These are phyloP conservation scores for Tyria jacobaeae DNA, from an alignment of 2,888 invertebrate species.

Conservation along the genomic window DNA sequence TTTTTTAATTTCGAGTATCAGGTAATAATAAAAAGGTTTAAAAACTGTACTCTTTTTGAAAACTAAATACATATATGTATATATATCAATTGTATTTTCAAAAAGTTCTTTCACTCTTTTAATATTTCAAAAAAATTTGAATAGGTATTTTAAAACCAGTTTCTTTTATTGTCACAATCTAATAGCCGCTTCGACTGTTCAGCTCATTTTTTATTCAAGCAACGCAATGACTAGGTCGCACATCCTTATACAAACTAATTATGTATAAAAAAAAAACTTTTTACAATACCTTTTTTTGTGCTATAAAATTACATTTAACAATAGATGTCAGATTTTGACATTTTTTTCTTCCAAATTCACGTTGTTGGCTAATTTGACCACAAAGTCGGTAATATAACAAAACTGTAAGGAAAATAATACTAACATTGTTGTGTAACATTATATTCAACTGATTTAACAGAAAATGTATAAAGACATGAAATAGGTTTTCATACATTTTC, in stretches of 20 bases:
- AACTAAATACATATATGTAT: no score
- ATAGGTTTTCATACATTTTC: no score
- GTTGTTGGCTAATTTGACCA: not conserved
- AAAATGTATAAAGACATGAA: no score
- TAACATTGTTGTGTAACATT: no score
- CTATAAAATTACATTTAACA: conserved; percentile 22
- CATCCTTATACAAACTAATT: conserved; percentile 10
- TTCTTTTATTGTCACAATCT: conserved; percentile 13
- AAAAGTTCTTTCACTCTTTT: not conserved
- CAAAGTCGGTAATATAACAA: no score
- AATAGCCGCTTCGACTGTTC: not conserved
- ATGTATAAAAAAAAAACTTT: conserved; percentile 13
- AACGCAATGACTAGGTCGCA: conserved; percentile 24
- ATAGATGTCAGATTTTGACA: conserved; percentile 24
- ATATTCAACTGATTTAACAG: no score
- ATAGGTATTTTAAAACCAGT: conserved; percentile 7
- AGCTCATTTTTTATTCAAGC: conserved; percentile 15
- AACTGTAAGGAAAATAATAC: no score
- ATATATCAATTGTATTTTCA: no score
- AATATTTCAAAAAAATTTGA: not conserved
- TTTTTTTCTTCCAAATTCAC: not conserved
- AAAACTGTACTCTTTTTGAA: no score
- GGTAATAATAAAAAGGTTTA: no score
- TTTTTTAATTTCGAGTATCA: no score
- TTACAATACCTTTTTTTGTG: conserved; percentile 41